Percentiles rank a stretch among this genome's conserved stretches.
These are phyloP conservation scores for Lethrus apterus DNA, from an alignment of 1,140 invertebrate species.

Conservation along the genomic window DNA sequence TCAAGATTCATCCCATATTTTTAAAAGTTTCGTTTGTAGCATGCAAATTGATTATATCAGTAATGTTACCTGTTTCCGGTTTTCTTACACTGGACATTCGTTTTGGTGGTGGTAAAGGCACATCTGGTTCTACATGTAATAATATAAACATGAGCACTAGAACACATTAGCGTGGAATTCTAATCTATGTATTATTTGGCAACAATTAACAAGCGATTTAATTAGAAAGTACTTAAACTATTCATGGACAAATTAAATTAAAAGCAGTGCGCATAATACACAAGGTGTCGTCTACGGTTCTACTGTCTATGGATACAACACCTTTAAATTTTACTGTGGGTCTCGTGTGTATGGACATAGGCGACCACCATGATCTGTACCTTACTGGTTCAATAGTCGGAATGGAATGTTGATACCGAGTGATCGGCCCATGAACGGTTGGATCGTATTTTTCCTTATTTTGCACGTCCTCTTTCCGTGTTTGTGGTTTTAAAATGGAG, in stretches of 20 bases:
- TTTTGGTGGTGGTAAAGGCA: slow-evolving; percentile 18
- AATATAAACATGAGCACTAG: not conserved
- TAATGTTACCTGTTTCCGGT: not conserved
- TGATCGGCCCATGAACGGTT: slow-evolving; percentile 62
- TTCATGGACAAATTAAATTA: not conserved
- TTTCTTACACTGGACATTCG: not conserved
- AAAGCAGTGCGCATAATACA: not conserved
- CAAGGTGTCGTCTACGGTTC: slow-evolving; percentile 3
- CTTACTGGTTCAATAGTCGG: slow-evolving; percentile 31
- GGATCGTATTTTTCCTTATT: slow-evolving; percentile 66
- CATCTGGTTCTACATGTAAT: slow-evolving; percentile 18
- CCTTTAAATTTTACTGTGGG: slow-evolving; percentile 65
- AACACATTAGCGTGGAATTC: not conserved
- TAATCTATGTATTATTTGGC: not conserved
- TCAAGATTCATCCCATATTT: no score
- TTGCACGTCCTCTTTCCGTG: slow-evolving; percentile 46
- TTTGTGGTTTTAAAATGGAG: slow-evolving; percentile 53
- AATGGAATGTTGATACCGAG: slow-evolving; percentile 60
- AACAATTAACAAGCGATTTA: not conserved
- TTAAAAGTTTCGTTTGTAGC: slow-evolving; percentile 6
- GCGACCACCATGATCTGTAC: slow-evolving; percentile 42
- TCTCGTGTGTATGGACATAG: slow-evolving; percentile 50
- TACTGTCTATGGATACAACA: slow-evolving; percentile 52
- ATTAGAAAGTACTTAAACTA: not conserved
- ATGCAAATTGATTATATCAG: not conserved